These are phyloP conservation scores for Meteorus colon DNA, from an alignment of 2,888 invertebrate species.

Conservation along the genomic window DNA sequence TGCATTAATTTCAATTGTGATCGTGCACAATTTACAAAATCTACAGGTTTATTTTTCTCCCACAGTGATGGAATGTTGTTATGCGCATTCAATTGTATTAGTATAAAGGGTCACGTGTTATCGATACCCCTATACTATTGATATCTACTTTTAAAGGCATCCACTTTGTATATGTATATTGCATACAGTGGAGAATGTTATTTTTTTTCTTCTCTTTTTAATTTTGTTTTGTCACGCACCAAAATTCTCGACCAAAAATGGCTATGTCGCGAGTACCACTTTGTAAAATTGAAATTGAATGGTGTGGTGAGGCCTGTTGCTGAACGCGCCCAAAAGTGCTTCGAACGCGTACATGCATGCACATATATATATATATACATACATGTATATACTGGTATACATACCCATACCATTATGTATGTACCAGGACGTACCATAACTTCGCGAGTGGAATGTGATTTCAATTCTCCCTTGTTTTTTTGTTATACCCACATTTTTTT, in stretches of 20 bases:
- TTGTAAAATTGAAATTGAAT: slow-evolving; percentile 53
- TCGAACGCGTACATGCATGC: background rate
- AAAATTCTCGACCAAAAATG: slow-evolving; percentile 48
- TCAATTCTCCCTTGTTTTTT: background rate
- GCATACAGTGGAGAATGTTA: background rate
- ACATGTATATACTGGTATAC: background rate
- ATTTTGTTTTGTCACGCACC: slow-evolving; percentile 41
- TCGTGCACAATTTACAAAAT: slow-evolving; percentile 7
- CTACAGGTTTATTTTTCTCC: background rate
- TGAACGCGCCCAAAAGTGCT: slow-evolving; percentile 32
- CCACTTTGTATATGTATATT: background rate
- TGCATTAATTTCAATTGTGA: slow-evolving; percentile 33
- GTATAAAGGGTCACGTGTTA: slow-evolving; percentile 17
- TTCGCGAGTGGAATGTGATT: slow-evolving; percentile 9
- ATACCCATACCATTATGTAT: background rate
- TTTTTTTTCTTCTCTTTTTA: slow-evolving; percentile 28
- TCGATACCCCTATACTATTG: slow-evolving; percentile 33
- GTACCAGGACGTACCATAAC: slow-evolving; percentile 3
- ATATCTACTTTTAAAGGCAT: slow-evolving; percentile 27
- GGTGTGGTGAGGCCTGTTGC: slow-evolving; percentile 49
- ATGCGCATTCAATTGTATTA: slow-evolving; percentile 15
- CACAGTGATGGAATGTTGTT: background rate
- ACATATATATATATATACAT: slow-evolving; percentile 2
- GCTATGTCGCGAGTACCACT: slow-evolving; percentile 47
- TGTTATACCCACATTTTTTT: background rate